Conservation (phyloP, 2,113 vertebrate genomes). For the Corydoras sp. region DNA sequence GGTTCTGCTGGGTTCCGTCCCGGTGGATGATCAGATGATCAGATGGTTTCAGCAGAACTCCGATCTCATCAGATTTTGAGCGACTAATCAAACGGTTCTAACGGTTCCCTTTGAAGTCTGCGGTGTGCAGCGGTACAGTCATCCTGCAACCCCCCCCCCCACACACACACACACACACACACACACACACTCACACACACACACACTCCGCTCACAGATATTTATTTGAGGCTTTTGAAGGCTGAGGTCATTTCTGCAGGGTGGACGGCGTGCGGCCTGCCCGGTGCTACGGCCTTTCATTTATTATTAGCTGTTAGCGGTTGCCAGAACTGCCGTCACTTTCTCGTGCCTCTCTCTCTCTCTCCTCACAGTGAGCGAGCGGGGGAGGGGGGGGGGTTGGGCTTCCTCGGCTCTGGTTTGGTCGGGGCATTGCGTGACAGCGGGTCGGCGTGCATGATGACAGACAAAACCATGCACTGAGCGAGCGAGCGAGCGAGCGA, state of each 20-base stretch:
- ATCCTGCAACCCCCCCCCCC: not conserved
- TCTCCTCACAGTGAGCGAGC: not conserved
- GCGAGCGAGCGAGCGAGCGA: slow-evolving; percentile 15
- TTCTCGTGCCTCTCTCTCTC: slow-evolving; percentile 10
- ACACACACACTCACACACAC: too few relatives aligned
- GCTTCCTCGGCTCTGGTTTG: not conserved
- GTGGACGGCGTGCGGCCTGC: too few relatives aligned
- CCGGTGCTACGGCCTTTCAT: not conserved
- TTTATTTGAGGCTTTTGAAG: not conserved
- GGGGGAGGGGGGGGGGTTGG: not conserved
- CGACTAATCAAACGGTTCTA: not conserved
- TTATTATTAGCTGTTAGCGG: slow-evolving; percentile 1
- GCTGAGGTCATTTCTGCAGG: not conserved
- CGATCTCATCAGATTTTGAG: too few relatives aligned
- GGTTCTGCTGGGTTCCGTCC: too few relatives aligned
- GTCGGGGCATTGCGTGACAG: slow-evolving; percentile 47
- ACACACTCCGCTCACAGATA: too few relatives aligned
- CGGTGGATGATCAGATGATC: too few relatives aligned
- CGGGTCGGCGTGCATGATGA: slow-evolving; percentile 37
- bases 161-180: too few relatives aligned
- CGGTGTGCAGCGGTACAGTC: not conserved
- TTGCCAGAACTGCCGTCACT: slow-evolving; percentile 4
- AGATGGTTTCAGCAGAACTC: too few relatives aligned
- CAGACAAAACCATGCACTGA: slow-evolving; percentile 41
- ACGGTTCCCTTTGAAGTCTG: not conserved